phyloP scores from a whole-genome alignment of 1,140 invertebrate genomes.

The Pristionchus pacificus region DNA sequence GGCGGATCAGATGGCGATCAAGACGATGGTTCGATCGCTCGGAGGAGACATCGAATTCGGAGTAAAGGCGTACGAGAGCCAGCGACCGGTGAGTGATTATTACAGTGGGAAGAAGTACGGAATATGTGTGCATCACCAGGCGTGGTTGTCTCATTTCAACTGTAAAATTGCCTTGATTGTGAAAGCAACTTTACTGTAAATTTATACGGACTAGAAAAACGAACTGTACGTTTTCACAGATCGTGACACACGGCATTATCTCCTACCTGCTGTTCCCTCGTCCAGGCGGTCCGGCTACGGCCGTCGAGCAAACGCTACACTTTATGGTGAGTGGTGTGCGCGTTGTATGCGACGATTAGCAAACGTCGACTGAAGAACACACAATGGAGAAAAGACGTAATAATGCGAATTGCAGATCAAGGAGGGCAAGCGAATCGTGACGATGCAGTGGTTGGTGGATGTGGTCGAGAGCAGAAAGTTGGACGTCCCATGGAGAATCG shows the following conservation, averaged over 20 bases:
- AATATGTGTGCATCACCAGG: neutral
- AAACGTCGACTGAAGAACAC: too few relatives aligned
- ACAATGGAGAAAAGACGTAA: too few relatives aligned
- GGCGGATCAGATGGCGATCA: too few relatives aligned
- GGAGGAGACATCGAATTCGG: constrained; percentile 12
- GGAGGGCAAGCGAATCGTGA: constrained; percentile 21
- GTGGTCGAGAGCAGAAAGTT: constrained; percentile 11
- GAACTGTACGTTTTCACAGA: neutral
- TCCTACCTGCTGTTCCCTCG: neutral
- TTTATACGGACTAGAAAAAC: neutral
- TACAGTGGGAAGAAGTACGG: neutral
- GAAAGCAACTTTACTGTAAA: too few relatives aligned
- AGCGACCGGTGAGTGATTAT: neutral
- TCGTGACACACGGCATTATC: neutral
- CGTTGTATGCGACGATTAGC: too few relatives aligned
- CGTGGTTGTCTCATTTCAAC: too few relatives aligned
- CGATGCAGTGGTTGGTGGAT: constrained; percentile 26
- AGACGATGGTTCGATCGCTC: too few relatives aligned
- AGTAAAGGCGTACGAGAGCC: neutral
- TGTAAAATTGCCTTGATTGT: too few relatives aligned
- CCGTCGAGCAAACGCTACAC: neutral
- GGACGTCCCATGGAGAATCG: constrained; percentile 22
- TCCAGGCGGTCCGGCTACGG: neutral
- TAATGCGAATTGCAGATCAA: too few relatives aligned
- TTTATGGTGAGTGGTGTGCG: too few relatives aligned